Evolutionary conservation across 2,797 vertebrate genomes (phyloP).

Genomic region (Thunnus albacares): DNA sequence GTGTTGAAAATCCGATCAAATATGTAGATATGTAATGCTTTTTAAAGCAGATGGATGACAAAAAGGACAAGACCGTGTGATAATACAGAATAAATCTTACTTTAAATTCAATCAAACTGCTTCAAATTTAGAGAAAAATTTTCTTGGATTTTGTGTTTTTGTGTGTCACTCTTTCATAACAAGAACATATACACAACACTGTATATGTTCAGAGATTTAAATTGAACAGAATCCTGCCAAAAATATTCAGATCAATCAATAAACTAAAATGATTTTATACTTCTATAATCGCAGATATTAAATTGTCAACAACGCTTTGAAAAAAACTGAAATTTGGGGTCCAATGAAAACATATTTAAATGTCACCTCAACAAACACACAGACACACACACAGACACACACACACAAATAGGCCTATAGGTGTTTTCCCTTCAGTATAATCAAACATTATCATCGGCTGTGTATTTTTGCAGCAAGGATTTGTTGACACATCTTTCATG

Average conservation of each 20-base stretch:
- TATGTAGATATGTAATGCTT: too few relatives aligned
- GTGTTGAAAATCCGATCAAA: slow-evolving; percentile 11
- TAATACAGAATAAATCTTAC: background rate
- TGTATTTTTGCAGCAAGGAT: background rate
- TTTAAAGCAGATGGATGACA: too few relatives aligned
- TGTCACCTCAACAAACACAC: slow-evolving; percentile 21
- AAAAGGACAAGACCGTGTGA: background rate
- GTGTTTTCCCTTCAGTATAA: background rate
- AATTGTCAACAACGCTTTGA: slow-evolving; percentile 42
- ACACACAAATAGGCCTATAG: background rate
- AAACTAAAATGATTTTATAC: background rate
- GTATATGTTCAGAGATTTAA: background rate
- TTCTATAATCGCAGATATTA: background rate
- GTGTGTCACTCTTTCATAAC: background rate
- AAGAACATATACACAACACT: background rate
- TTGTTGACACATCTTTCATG: background rate
- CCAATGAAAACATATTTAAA: slow-evolving; percentile 41
- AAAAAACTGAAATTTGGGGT: slow-evolving; percentile 14
- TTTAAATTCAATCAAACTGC: background rate
- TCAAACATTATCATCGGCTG: background rate
- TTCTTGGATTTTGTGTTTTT: background rate
- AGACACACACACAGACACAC: too few relatives aligned
- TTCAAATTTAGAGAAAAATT: background rate
- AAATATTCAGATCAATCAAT: background rate
- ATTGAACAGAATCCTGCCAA: background rate